phyloP scores from a whole-genome alignment of 2,797 vertebrate genomes.

The Phataginus tricuspis region DNA sequence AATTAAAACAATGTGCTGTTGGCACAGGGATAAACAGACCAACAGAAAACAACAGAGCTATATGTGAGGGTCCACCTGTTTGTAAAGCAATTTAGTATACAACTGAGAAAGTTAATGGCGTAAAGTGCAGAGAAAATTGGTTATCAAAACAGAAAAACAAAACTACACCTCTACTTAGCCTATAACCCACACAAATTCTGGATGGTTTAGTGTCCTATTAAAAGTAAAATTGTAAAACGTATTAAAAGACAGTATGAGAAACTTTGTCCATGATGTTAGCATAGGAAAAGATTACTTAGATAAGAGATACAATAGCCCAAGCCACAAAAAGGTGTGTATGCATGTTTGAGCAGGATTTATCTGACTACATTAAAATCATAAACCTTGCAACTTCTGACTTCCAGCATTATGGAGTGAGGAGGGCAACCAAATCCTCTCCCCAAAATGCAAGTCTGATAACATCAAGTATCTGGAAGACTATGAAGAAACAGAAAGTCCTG shows the following conservation, averaged over 20 bases:
- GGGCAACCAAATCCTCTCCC: not conserved
- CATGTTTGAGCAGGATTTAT: not conserved
- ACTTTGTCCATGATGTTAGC: not conserved
- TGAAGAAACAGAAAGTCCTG: not conserved
- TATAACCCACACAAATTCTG: not conserved
- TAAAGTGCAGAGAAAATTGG: not conserved
- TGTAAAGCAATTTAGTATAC: not conserved
- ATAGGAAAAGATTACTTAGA: constrained; percentile 5
- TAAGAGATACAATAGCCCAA: not conserved
- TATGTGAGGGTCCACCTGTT: not conserved
- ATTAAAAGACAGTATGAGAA: constrained; percentile 2
- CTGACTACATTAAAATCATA: not conserved
- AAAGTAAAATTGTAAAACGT: constrained; percentile 30
- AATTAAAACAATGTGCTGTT: not conserved
- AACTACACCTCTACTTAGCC: not conserved
- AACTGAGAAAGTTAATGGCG: not conserved
- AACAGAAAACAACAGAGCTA: not conserved
- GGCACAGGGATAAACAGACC: not conserved
- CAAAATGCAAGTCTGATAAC: not conserved
- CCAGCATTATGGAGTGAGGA: not conserved
- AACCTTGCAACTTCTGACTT: not conserved
- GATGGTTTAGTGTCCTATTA: not conserved
- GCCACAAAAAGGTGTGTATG: not conserved
- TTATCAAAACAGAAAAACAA: not conserved
- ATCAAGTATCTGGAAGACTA: not conserved